Evolutionary conservation across 2,888 invertebrate species (phyloP), one percentile per base, ranked within the genome.

Genomic region (Rhagonycha fulva): DNA sequence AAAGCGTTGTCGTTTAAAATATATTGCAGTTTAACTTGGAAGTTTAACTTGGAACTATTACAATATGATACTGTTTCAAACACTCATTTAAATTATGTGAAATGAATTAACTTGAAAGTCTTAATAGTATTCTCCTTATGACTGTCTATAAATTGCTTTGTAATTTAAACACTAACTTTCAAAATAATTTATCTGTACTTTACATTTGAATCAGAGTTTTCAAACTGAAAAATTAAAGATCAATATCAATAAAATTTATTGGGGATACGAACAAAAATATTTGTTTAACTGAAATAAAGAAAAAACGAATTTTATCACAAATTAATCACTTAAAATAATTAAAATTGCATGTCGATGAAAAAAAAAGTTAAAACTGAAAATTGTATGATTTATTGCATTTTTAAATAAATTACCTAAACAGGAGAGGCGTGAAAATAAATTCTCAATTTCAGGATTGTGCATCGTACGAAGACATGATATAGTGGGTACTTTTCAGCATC

Each of bases 1-100:
- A 47, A 70, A 74, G 62, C 70, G 67, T 74, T 74, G 74, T 74
- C 74, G 70, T 66, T 74, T 67, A 32, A 71, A 70, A 74, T 74
- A 70, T 74, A 74, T 74, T 74, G 74, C 74, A 74, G 70, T 74
- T 74, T 70, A 74, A 71, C 60, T 74, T 67, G 70, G 60, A 63
- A 60, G 69, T 70, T 70, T 70, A 74, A 71, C 70, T 70, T 67
- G 24, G 66, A 63, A 74, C 74, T 74, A 71, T 74, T 62, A 62
- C 70, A 74, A 74, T 74, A 74, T 74, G 70, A 19, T 19, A 19
- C 70, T 30, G 70, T 74, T 74, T 30, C 47, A 69, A 70, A 74
- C 70, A 70, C 69, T 69, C 72, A 66, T 70, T 74, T 70, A 74
- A 74, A 69, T 74, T 74, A 74, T 62, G 69, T 69, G 62, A 74